A percentile compares a stretch with the other conserved stretches of the same genome.
These are phyloP conservation scores for Erinaceus europaeus DNA, from an alignment of 2,113 vertebrate species.

Conservation along the genomic window DNA sequence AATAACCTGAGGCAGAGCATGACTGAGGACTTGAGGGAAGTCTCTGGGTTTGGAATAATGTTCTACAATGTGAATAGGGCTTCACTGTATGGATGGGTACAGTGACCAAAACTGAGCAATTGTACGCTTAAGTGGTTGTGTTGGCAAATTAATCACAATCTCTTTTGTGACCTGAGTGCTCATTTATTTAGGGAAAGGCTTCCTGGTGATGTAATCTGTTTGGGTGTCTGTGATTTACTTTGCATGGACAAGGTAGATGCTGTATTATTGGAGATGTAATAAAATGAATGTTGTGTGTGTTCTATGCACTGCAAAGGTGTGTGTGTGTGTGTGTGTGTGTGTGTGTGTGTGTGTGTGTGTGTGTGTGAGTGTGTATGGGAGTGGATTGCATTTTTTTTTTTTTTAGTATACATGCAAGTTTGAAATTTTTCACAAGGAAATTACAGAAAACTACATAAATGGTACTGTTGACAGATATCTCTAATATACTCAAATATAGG, in stretches of 20 bases:
- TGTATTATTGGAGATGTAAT: neutral
- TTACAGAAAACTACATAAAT: neutral
- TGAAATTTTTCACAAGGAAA: neutral
- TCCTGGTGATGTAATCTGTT: neutral
- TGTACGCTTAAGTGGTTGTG: too few relatives aligned
- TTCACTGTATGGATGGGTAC: neutral
- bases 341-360: too few relatives aligned
- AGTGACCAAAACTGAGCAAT: neutral
- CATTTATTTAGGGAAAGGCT: neutral
- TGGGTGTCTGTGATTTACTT: neutral
- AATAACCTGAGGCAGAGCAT: neutral
- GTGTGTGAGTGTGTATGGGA: too few relatives aligned
- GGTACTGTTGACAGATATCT: neutral
- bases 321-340: neutral
- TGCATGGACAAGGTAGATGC: neutral
- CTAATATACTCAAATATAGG: neutral
- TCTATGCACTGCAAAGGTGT: neutral
- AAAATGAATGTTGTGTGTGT: neutral
- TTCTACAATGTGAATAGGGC: neutral
- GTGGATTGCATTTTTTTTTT: neutral
- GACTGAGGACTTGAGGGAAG: neutral
- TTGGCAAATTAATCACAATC: too few relatives aligned
- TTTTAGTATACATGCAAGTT: neutral
- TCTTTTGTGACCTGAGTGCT: too few relatives aligned
- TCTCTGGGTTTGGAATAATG: neutral